Evolutionary conservation across 2,888 invertebrate species (phyloP).

Genomic region (Furcula furcula): DNA sequence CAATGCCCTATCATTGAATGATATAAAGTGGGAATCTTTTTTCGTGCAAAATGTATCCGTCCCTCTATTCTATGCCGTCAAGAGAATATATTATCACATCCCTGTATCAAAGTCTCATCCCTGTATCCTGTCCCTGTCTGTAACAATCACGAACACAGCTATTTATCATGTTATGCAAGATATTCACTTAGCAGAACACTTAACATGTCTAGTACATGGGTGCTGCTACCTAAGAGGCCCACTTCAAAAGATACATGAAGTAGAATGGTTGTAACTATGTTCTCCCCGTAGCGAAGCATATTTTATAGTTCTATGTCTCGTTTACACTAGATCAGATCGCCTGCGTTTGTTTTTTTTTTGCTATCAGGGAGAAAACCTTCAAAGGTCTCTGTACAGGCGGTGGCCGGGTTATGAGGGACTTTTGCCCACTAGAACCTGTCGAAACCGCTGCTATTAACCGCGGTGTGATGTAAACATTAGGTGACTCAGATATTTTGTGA

Average conservation of each 20-base stretch:
- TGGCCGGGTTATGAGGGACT: too few relatives aligned
- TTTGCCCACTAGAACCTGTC: too few relatives aligned
- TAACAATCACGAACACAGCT: not conserved
- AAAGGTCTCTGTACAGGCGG: too few relatives aligned
- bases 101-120: slow-evolving; percentile 3
- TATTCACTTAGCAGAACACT: slow-evolving; percentile 18
- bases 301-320: slow-evolving; percentile 32
- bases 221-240: slow-evolving; percentile 22
- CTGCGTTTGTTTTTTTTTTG: too few relatives aligned
- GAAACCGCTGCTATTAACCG: too few relatives aligned
- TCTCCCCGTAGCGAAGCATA: slow-evolving; percentile 40
- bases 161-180: slow-evolving; percentile 2
- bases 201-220: slow-evolving; percentile 6
- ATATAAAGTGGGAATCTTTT: slow-evolving; percentile 14
- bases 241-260: slow-evolving; percentile 32
- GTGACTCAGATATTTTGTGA: too few relatives aligned
- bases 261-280: slow-evolving; percentile 46
- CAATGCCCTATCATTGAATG: slow-evolving; percentile 23
- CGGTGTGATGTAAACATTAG: too few relatives aligned
- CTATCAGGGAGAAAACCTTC: too few relatives aligned
- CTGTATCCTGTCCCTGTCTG: slow-evolving; percentile 4
- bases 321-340: too few relatives aligned
- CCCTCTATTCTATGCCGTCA: slow-evolving; percentile 13
- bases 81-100: slow-evolving; percentile 4
- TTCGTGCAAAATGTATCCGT: slow-evolving; percentile 9